These are phyloP conservation scores for Psilopsiagon aurifrons DNA, from an alignment of 2,113 vertebrate species.

Conservation along the genomic window DNA sequence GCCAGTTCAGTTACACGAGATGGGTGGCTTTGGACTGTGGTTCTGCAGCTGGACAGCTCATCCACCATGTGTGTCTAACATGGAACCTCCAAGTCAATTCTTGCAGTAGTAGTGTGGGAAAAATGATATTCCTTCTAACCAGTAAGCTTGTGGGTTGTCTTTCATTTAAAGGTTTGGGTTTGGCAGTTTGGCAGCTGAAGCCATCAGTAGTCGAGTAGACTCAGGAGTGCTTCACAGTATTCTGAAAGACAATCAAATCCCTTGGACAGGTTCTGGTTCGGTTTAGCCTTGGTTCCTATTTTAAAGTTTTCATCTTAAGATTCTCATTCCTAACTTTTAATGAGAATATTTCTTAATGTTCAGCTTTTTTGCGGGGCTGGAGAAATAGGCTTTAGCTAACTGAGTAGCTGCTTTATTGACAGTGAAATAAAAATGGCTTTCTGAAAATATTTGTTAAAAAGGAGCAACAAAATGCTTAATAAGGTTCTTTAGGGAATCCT, in stretches of 20 bases:
- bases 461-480: constrained; percentile 35
- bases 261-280: background rate
- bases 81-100: background rate
- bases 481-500: constrained; percentile 62
- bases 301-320: background rate
- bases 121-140: background rate
- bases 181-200: background rate
- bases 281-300: background rate
- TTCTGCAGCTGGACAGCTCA: background rate
- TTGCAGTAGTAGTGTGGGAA: background rate
- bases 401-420: background rate
- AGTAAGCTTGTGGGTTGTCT: background rate
- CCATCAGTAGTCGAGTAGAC: background rate
- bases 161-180: background rate
- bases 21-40: background rate
- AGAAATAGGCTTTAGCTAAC: background rate
- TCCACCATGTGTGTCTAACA: background rate
- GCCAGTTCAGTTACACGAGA: rapidly evolving
- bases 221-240: background rate
- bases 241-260: background rate
- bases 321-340: background rate
- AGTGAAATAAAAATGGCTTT: constrained; percentile 17
- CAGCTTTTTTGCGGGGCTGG: background rate
- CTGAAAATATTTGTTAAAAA: constrained; percentile 39
- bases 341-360: background rate